A percentile compares a stretch with the other conserved stretches of the same genome.
Evolutionary conservation across 2,888 invertebrate genomes (phyloP).

Genomic region (Morinoia aosen): DNA sequence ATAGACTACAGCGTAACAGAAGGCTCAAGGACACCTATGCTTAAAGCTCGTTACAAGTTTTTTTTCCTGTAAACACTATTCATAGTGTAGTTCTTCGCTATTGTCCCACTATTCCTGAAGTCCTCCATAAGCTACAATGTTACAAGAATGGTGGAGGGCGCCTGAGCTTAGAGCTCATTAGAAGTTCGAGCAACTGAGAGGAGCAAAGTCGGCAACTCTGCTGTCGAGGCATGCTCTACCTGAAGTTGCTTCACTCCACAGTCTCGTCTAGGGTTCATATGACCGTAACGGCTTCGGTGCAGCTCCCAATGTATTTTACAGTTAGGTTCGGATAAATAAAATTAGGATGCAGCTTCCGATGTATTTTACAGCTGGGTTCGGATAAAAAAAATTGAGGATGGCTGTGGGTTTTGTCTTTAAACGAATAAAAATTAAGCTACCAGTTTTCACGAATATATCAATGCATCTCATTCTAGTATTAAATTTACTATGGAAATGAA

Average conservation of each 20-base stretch:
- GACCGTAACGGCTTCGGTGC: not conserved
- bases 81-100: not conserved
- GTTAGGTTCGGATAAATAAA: not conserved
- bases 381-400: too few species aligned
- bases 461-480: too few species aligned
- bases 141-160: not conserved
- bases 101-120: not conserved
- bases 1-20: too few species aligned
- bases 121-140: not conserved
- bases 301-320: not conserved
- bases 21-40: too few species aligned
- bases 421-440: too few species aligned
- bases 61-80: too few species aligned
- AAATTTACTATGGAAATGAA: too few species aligned
- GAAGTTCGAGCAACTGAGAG: not conserved
- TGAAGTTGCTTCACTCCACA: not conserved
- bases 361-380: too few species aligned
- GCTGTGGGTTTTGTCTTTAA: too few species aligned
- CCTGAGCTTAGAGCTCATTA: not conserved
- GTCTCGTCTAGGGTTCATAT: not conserved
- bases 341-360: too few species aligned
- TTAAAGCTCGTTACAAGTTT: too few species aligned
- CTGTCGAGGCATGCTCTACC: not conserved
- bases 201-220: not conserved
- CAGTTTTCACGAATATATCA: too few species aligned